Base-by-base conservation (phyloP, 2,888 invertebrate genomes). In the Kuschelorhynchus macadamiae region DNA sequence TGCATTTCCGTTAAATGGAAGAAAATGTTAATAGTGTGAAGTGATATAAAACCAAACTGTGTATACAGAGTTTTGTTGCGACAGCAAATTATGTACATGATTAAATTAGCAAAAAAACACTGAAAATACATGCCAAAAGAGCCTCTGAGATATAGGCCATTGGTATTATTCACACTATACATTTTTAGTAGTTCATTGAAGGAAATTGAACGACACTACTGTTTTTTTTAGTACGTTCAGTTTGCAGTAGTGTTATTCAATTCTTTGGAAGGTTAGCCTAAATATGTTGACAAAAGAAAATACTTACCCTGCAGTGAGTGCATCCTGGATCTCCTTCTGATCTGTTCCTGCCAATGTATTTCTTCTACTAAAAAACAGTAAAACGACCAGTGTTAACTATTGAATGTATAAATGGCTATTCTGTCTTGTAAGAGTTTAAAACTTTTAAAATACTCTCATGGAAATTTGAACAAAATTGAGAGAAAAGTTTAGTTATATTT, bases 261-360 rank as follows among this genome's bases (percentile, higher is more conserved):
- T 25, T n/a, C n/a, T 25, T 25, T 25, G 25, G 7, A 36, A 3
- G 11, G 36, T 36, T 36, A 36, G 25, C 7, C 4, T 5, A 25
- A 25, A 25, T 25, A 7, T n/a, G n/a, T n/a, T n/a, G n/a, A n/a
- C n/a, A n/a, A n/a, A n/a, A n/a, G n/a, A n/a, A n/a, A n/a, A n/a
- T n/a, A 74, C 92, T 88, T 88, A 93, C 94, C 92, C 92, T 85
- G 91, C 91, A 80, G 78, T 81, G 7, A 93, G 88, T 80, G 93
- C 94, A 85, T 92, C 91, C 84, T 91, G 89, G 84, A 95, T 92
- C 87, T 95, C 95, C 86, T 92, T 93, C 82, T 93, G 92, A 87
- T 94, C 94, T 79, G 92, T 94, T 83, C 95, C 94, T 78, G 94
- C 93, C 82, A 96, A 91, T 79, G 95, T 96, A 85, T 95, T 96